Evolutionary conservation across 2,113 vertebrate genomes (phyloP).

Genomic region (Pholis gunnellus): DNA sequence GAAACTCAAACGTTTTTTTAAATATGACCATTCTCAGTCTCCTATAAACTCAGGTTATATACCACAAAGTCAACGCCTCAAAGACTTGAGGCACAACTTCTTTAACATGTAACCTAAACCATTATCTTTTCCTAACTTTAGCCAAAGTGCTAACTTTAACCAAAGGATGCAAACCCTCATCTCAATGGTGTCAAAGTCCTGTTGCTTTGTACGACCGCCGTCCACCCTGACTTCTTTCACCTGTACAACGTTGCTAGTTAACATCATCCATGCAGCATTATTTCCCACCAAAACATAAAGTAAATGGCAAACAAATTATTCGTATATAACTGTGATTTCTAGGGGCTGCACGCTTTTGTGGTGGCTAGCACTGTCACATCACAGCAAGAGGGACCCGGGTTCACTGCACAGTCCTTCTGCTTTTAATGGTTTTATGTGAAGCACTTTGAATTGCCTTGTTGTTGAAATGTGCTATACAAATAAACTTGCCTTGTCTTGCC

Average conservation of each 20-base stretch:
- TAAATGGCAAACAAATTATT: background rate
- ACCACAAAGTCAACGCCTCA: background rate
- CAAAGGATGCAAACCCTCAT: no score
- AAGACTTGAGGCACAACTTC: background rate
- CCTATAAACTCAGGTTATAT: background rate
- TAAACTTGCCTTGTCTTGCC: no score
- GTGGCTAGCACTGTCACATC: no score
- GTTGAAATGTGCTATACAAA: no score
- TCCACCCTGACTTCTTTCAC: background rate
- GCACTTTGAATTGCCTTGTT: no score
- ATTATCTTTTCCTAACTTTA: background rate
- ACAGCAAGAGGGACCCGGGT: no score
- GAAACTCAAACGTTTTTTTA: background rate
- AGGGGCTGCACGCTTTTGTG: no score
- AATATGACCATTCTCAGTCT: background rate
- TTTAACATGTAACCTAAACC: background rate
- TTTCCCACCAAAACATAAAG: background rate
- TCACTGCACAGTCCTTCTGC: no score
- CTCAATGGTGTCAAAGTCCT: no score
- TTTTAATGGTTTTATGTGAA: no score
- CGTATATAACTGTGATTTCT: background rate
- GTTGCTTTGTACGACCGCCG: background rate
- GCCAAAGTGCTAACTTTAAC: background rate
- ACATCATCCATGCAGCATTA: background rate
- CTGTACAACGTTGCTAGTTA: background rate